These are phyloP conservation scores for Centropus bengalensis DNA, from an alignment of 2,113 vertebrate species.

Conservation along the genomic window DNA sequence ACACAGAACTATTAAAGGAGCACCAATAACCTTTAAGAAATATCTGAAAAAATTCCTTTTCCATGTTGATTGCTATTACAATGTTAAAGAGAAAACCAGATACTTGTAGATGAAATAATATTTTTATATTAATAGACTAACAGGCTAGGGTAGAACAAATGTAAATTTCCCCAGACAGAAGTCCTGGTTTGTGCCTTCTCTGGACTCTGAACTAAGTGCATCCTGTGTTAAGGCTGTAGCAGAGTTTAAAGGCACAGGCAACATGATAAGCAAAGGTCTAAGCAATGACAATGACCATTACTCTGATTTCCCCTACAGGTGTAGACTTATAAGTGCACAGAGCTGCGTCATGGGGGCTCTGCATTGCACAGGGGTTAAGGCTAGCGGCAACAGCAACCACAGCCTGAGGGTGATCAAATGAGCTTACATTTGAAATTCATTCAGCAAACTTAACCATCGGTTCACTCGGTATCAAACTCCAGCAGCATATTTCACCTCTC, in stretches of 20 bases:
- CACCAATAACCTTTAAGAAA: not conserved
- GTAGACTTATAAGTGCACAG: fast-evolving
- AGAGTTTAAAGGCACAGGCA: not conserved
- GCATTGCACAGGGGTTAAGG: not conserved
- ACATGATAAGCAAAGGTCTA: not conserved
- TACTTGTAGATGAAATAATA: not conserved
- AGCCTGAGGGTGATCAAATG: not conserved
- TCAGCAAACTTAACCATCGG: not conserved
- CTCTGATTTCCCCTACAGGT: not conserved
- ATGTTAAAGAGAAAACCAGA: not conserved
- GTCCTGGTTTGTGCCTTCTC: not conserved
- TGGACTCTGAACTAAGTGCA: not conserved
- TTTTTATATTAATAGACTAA: not conserved
- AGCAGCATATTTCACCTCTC: not conserved
- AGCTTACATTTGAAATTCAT: not conserved
- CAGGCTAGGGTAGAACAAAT: not conserved
- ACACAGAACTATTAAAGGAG: not conserved
- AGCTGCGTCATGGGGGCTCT: not conserved
- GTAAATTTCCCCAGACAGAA: not conserved
- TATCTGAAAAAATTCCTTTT: not conserved
- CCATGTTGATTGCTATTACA: not conserved
- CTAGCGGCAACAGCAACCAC: not conserved
- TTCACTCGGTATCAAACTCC: not conserved
- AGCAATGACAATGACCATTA: not conserved
- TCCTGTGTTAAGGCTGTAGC: not conserved